A percentile compares a stretch with the other conserved stretches of the same genome.
phyloP scores from a whole-genome alignment of 2,113 vertebrate genomes.

The Ceuthmochares aereus region DNA sequence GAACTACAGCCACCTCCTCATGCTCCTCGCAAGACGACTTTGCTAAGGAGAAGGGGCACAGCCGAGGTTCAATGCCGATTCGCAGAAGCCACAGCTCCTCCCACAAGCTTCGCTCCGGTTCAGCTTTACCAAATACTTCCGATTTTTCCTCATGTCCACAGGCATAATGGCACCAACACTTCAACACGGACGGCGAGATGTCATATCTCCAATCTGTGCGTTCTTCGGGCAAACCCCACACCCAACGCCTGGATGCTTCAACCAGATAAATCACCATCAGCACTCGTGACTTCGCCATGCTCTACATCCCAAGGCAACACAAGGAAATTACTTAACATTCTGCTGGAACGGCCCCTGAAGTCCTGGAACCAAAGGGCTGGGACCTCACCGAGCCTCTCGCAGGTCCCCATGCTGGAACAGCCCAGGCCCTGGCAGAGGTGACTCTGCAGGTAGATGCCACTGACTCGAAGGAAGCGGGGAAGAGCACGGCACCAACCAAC shows the following conservation, averaged over 20 bases:
- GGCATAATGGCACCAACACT: background rate
- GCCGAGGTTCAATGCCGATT: background rate
- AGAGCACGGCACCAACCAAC: background rate
- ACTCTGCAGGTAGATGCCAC: fast-evolving
- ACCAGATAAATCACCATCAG: background rate
- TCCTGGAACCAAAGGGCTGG: background rate
- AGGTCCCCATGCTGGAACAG: background rate
- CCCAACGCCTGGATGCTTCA: background rate
- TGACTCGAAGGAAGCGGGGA: background rate
- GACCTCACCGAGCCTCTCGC: background rate
- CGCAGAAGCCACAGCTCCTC: background rate
- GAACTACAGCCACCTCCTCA: background rate
- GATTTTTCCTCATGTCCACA: fast-evolving
- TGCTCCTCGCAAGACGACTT: background rate
- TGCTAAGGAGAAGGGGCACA: background rate
- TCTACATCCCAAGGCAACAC: background rate
- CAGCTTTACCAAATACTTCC: background rate
- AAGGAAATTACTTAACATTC: fast-evolving
- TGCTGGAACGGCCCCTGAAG: fast-evolving
- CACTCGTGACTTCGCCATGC: background rate
- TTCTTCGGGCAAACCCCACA: background rate
- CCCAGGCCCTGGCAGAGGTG: background rate
- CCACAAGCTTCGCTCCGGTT: fast-evolving
- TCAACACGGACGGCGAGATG: background rate
- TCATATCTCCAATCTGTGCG: fast-evolving